A percentile compares a stretch with the other conserved stretches of the same genome.
Evolutionary conservation across 1,140 invertebrate species (phyloP).

Genomic region (Tetragnatha versicolor): DNA sequence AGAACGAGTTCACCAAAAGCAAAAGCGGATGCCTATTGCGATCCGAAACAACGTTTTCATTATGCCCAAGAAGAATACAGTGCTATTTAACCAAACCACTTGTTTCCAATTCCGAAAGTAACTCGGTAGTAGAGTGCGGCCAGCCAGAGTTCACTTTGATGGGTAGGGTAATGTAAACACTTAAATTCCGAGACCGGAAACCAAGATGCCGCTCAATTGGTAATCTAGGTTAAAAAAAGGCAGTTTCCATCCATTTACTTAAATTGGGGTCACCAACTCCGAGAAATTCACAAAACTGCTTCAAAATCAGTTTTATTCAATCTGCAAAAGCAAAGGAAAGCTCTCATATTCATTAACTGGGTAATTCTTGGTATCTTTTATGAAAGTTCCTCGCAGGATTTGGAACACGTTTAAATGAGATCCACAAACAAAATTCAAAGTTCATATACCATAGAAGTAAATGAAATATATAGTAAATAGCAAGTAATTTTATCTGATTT

Average conservation of each 20-base stretch:
- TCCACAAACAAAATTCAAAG: no score
- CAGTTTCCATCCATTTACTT: conserved; percentile 31
- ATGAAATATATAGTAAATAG: no score
- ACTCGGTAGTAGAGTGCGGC: background rate
- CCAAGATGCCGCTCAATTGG: conserved; percentile 13
- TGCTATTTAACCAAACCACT: conserved; percentile 19
- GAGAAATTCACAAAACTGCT: conserved; percentile 4
- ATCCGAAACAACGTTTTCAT: conserved; percentile 1
- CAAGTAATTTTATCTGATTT: no score
- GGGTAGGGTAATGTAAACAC: conserved; percentile 16
- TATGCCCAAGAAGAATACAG: conserved; percentile 8
- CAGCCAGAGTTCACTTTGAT: no score
- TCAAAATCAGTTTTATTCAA: no score
- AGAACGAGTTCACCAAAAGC: no score
- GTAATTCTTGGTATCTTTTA: no score
- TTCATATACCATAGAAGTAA: no score
- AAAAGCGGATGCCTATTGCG: background rate
- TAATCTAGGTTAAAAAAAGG: conserved; percentile 46
- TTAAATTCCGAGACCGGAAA: conserved; percentile 45
- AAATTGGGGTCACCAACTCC: conserved; percentile 25
- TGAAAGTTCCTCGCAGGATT: no score
- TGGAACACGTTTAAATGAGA: no score
- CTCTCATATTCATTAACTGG: no score
- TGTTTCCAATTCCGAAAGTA: conserved; percentile 13
- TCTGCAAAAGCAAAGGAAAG: no score